Evolutionary conservation across 1,140 invertebrate genomes (phyloP), one percentile per base, ranked within the genome.

Genomic region (Helicorthomorpha holstii): DNA sequence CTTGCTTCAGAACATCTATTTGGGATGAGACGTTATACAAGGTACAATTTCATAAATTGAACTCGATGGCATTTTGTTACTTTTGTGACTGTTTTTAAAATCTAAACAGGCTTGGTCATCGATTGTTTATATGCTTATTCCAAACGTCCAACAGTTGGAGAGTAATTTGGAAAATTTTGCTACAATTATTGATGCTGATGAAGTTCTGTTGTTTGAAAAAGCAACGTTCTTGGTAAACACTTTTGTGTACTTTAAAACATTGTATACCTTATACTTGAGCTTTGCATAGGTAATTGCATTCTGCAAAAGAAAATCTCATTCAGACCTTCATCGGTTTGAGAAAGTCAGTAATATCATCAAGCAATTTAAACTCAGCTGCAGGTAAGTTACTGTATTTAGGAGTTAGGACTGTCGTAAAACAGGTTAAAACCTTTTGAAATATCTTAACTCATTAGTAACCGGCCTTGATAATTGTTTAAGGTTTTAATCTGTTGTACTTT

Each of bases 281-380:
- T 16, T 54, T 41, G 2, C 19, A 46, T 49, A 72, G 70, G 68
- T 97, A 7, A 95, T 98, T 48, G 97, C 93, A 3, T 89, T 97
- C 69, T 93, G 89, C 67, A 83, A 96, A 66, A 75, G 88, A 58
- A 79, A 81, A 64, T 77, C 79, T 53, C 93, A 98, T 65, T 78
- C 83, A 57, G 95, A 98, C 69, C 79, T 89, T 3, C 93, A 98
- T 72, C 77, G 95, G 53, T 98, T 99, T 74, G 96, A 99, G 67
- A 98, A 98, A 74, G 93, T 99, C 24, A 98, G 93, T n/a, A 98
- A 98, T 68, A 99, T 99, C 52, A 97, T 99, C 49, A 99, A 99
- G 68, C 95, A 99, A 68, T 99, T 99, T 67, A 99, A 99, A 70
- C 72, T 98, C 1, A 86, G 82, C 59, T 89, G 86, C 72, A 85